phyloP scores from a whole-genome alignment of 2,888 invertebrate genomes.

The Ornithoptera alexandrae region DNA sequence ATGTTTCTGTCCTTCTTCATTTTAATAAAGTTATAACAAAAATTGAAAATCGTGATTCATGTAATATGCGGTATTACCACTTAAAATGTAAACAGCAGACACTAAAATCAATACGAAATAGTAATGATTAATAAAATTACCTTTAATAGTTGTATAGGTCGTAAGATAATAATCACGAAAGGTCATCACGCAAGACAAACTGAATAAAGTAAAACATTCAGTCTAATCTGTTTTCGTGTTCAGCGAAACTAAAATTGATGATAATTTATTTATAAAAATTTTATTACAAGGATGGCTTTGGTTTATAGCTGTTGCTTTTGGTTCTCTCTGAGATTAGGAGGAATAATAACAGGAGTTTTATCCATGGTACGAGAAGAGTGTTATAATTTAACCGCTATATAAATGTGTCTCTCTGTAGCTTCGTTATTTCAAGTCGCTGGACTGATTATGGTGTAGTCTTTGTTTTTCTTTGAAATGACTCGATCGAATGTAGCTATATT shows the following conservation, averaged over 20 bases:
- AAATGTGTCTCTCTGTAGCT: not conserved
- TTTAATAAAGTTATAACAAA: no score
- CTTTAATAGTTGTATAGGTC: conserved; percentile 1
- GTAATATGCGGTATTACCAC: not conserved
- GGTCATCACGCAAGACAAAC: not conserved
- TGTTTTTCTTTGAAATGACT: no score
- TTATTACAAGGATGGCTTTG: conserved; percentile 52
- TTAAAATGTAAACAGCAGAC: not conserved
- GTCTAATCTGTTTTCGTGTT: not conserved
- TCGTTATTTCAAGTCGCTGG: not conserved
- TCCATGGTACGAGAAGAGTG: conserved; percentile 51
- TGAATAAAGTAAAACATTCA: not conserved
- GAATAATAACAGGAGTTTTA: conserved; percentile 64
- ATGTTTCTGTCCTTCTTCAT: no score
- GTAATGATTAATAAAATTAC: conserved; percentile 7
- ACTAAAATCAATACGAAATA: conserved; percentile 10
- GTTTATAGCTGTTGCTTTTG: conserved; percentile 74
- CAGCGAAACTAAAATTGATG: not conserved
- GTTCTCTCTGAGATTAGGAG: conserved; percentile 71
- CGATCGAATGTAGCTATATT: no score
- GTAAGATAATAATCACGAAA: not conserved
- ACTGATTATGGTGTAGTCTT: no score
- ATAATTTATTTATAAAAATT: not conserved
- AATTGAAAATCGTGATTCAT: no score
- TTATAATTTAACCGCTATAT: not conserved